phyloP scores from a whole-genome alignment of 2,888 invertebrate species.

The Arctia plantaginis region DNA sequence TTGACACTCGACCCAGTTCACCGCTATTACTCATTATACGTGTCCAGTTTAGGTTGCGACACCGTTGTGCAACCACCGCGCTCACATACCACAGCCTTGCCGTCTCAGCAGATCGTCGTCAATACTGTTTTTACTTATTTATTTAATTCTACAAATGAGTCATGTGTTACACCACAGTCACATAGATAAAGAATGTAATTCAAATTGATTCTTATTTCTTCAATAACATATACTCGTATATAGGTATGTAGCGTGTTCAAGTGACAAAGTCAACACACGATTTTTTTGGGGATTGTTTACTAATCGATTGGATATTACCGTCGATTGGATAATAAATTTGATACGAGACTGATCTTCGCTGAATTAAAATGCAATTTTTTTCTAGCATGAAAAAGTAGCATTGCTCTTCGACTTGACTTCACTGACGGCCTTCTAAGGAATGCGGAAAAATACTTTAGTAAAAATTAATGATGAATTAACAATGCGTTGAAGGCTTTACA shows the following conservation, averaged over 20 bases:
- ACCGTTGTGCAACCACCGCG: background rate
- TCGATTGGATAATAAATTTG: background rate
- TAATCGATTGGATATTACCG: too few relatives aligned
- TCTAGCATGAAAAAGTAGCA: background rate
- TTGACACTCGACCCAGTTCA: constrained; percentile 18
- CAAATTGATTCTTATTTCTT: background rate
- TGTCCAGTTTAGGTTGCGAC: constrained; percentile 1
- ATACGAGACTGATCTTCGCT: background rate
- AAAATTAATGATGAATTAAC: background rate
- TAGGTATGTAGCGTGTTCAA: background rate
- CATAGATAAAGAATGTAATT: background rate
- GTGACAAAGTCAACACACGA: background rate
- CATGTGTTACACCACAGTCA: background rate
- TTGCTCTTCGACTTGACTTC: background rate
- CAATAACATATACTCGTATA: background rate
- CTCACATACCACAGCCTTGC: background rate
- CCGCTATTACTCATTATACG: constrained; percentile 5
- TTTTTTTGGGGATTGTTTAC: too few relatives aligned
- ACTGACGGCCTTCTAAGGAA: background rate
- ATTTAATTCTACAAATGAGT: background rate
- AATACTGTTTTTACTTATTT: background rate
- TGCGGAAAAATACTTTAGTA: background rate
- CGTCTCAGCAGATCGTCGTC: background rate
- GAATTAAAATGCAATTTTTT: background rate
- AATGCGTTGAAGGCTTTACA: background rate